Percentiles rank a stretch among this genome's conserved stretches.
These are phyloP conservation scores for Hyles vespertilio DNA, from an alignment of 1,140 invertebrate genomes.

Conservation along the genomic window DNA sequence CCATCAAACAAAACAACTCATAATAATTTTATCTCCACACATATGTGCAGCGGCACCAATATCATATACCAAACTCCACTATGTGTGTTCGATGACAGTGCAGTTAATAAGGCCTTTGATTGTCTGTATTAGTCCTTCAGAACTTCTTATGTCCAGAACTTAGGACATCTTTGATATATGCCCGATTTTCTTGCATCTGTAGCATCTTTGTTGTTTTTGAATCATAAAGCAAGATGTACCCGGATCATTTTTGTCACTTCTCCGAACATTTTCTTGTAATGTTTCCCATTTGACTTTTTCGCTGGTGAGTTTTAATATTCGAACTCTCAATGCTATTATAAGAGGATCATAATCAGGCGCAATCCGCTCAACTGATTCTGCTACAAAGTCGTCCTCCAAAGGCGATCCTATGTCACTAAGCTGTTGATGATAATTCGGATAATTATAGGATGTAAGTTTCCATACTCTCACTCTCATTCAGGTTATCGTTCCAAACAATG, in stretches of 20 bases:
- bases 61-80: too few relatives aligned
- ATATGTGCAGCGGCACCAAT: neutral
- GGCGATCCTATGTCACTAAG: too few relatives aligned
- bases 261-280: conserved; percentile 26
- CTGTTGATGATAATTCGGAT: too few relatives aligned
- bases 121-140: too few relatives aligned
- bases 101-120: too few relatives aligned
- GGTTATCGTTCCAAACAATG: neutral
- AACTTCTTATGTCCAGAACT: conserved; percentile 6
- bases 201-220: conserved; percentile 9
- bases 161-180: conserved; percentile 14
- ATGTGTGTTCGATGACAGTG: too few relatives aligned
- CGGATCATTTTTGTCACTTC: conserved; percentile 15
- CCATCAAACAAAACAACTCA: neutral
- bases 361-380: conserved; percentile 7
- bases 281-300: conserved; percentile 32
- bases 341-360: conserved; percentile 34
- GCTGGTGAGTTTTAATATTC: conserved; percentile 29
- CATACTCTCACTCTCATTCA: neutral
- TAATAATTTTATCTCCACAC: neutral
- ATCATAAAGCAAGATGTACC: conserved; percentile 19
- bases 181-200: conserved; percentile 15
- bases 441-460: too few relatives aligned
- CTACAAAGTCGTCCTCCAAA: too few relatives aligned
- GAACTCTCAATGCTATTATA: conserved; percentile 39